Conservation (phyloP, 2,113 vertebrate species). For the Plecturocebus donacophilus region DNA sequence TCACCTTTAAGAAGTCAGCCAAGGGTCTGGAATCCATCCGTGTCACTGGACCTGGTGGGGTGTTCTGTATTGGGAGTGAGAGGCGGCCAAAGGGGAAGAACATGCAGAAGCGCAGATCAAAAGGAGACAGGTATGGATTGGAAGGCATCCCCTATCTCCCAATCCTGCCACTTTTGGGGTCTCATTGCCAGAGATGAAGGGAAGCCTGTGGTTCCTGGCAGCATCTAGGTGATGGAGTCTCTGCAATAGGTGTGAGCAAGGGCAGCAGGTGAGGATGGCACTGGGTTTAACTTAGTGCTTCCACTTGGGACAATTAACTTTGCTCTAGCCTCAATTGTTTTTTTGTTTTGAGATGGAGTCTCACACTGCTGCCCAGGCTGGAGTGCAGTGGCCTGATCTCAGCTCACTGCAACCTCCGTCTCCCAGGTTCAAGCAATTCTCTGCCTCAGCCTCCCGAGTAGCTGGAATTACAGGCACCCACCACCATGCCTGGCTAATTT, state of each 20-base stretch:
- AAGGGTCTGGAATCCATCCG: constrained; percentile 96
- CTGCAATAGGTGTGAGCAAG: neutral
- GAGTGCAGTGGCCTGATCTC: too few relatives aligned
- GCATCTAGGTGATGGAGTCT: neutral
- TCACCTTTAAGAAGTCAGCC: constrained; percentile 97
- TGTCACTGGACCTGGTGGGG: constrained; percentile 94
- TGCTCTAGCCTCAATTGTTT: neutral
- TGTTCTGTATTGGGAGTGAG: constrained; percentile 95
- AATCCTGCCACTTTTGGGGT: neutral
- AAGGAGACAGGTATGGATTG: constrained; percentile 92
- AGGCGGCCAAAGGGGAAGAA: constrained; percentile 95
- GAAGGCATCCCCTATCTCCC: neutral
- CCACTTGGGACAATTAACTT: neutral
- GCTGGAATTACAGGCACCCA: too few relatives aligned
- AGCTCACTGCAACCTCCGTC: too few relatives aligned
- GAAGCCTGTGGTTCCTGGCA: neutral
- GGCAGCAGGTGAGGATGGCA: neutral
- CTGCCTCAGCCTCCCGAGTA: too few relatives aligned
- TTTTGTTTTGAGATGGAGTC: too few relatives aligned
- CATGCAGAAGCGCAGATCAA: constrained; percentile 93
- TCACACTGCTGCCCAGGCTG: too few relatives aligned
- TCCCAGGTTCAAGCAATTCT: too few relatives aligned
- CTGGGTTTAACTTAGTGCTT: neutral
- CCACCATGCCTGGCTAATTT: too few relatives aligned
- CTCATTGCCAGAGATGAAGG: neutral